These are phyloP conservation scores for Blastobasis adustella DNA, from an alignment of 2,888 invertebrate genomes.

Conservation along the genomic window DNA sequence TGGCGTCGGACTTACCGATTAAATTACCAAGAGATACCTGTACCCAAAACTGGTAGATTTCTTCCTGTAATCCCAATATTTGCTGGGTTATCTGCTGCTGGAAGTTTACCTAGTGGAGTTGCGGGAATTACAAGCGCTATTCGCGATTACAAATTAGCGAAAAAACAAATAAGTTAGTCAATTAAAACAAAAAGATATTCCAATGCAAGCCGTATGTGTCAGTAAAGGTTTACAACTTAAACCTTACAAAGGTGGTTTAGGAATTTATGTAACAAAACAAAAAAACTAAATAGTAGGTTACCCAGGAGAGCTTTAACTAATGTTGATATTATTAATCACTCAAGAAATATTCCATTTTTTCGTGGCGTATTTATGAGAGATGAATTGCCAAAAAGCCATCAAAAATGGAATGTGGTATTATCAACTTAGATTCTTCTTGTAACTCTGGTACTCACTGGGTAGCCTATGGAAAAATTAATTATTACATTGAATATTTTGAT, in stretches of 20 bases:
- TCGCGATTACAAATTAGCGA: too few species aligned
- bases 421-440: conserved; percentile 14
- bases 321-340: conserved; percentile 3
- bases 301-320: conserved; percentile 4
- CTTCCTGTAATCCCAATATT: too few species aligned
- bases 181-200: too few species aligned
- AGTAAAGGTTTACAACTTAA: conserved; percentile 1
- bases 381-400: conserved; percentile 17
- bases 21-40: too few species aligned
- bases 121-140: too few species aligned
- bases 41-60: too few species aligned
- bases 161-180: too few species aligned
- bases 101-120: too few species aligned
- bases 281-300: conserved; percentile 19
- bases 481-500: conserved; percentile 32
- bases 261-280: conserved; percentile 22
- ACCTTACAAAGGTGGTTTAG: conserved; percentile 6
- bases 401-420: conserved; percentile 6
- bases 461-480: conserved; percentile 27
- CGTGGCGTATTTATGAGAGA: conserved; percentile 17
- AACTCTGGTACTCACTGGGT: conserved; percentile 36
- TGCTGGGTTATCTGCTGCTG: too few species aligned
- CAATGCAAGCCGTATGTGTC: too few species aligned
- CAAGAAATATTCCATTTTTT: conserved; percentile 12
- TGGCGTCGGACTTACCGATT: too few species aligned